Conservation (phyloP, 2,797 vertebrate species). For the Xiphorhynchus erythropygius region DNA sequence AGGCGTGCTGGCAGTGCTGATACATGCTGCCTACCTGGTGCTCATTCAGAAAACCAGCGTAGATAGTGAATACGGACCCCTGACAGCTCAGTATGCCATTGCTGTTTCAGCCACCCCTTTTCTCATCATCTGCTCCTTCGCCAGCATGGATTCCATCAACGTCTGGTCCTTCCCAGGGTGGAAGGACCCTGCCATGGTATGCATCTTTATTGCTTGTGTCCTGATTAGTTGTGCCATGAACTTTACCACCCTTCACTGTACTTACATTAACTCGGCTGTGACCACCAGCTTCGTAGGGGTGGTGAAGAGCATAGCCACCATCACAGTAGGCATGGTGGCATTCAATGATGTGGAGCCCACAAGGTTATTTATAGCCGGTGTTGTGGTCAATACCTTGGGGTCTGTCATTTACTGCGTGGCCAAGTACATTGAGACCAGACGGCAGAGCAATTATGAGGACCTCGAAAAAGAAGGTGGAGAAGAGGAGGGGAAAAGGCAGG, state of each 20-base stretch:
- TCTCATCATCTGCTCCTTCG: slow-evolving; percentile 86
- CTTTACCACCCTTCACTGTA: slow-evolving; percentile 98
- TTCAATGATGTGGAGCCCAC: slow-evolving; percentile 93
- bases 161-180: slow-evolving; percentile 94
- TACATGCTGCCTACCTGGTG: slow-evolving; percentile 95
- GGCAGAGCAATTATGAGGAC: slow-evolving; percentile 89
- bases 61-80: slow-evolving; percentile 89
- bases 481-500: slow-evolving; percentile 68
- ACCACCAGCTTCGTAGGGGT: slow-evolving; percentile 99
- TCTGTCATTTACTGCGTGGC: slow-evolving; percentile 93
- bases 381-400: slow-evolving; percentile 94
- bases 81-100: slow-evolving; percentile 95
- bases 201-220: slow-evolving; percentile 86
- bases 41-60: slow-evolving; percentile 93
- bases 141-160: slow-evolving; percentile 89
- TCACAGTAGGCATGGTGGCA: slow-evolving; percentile 96
- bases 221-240: slow-evolving; percentile 97
- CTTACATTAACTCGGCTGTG: slow-evolving; percentile 98
- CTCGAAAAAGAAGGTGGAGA: slow-evolving; percentile 83
- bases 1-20: slow-evolving; percentile 90
- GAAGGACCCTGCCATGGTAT: slow-evolving; percentile 86
- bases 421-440: slow-evolving; percentile 90
- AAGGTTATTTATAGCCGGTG: slow-evolving; percentile 89
- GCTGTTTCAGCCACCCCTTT: slow-evolving; percentile 86
- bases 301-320: slow-evolving; percentile 97